Percentiles rank a stretch among this genome's conserved stretches.
phyloP scores from a whole-genome alignment of 1,140 invertebrate genomes.

The Drosophila athabasca region DNA sequence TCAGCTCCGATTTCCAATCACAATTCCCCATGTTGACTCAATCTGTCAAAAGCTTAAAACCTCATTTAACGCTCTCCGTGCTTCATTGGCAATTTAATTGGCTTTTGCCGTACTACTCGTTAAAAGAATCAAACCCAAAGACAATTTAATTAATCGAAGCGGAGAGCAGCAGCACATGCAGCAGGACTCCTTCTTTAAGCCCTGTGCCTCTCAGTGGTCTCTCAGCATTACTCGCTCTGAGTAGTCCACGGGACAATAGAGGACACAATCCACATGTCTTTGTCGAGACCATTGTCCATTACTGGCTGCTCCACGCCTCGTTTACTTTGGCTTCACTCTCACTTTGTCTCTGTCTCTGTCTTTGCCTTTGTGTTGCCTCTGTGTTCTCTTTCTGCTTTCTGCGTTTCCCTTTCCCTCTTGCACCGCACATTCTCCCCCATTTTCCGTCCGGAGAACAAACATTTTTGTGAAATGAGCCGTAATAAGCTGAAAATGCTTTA shows the following conservation, averaged over 20 bases:
- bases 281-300: conserved; percentile 41
- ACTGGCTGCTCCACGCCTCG: conserved; percentile 51
- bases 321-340: conserved; percentile 58
- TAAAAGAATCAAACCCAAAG: conserved; percentile 35
- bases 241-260: conserved; percentile 55
- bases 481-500: conserved; percentile 59
- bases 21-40: conserved; percentile 15
- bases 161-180: conserved; percentile 1
- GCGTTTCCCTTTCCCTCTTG: conserved; percentile 9
- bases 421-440: not conserved
- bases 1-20: conserved; percentile 33
- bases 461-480: conserved; percentile 68
- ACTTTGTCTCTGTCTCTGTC: conserved; percentile 24
- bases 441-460: conserved; percentile 17
- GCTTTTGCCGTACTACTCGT: conserved; percentile 27
- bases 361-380: conserved; percentile 2
- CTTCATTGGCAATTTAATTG: conserved; percentile 60
- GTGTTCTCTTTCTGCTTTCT: conserved; percentile 33
- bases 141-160: conserved; percentile 70
- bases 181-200: not conserved
- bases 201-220: conserved; percentile 8
- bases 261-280: conserved; percentile 39
- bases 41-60: conserved; percentile 50
- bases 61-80: conserved; percentile 50
- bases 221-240: conserved; percentile 11